Percentiles rank a stretch among this genome's conserved stretches.
Evolutionary conservation across 2,797 vertebrate genomes (phyloP).

Genomic region (Ispidina lecontei): DNA sequence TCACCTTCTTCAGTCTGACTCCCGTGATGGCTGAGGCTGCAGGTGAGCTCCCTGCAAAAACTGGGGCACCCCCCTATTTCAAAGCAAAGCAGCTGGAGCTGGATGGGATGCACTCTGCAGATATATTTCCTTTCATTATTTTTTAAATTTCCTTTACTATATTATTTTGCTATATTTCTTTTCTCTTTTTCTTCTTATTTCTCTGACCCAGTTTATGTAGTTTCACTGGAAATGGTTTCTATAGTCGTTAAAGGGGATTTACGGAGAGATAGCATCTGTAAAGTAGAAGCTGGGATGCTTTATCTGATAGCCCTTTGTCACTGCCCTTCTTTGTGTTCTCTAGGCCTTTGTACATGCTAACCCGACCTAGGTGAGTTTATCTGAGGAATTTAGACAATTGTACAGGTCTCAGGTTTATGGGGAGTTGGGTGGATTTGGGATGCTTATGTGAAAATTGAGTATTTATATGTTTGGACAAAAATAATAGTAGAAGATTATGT

Average conservation of each 20-base stretch:
- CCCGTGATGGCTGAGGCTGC: background rate
- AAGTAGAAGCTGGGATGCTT: background rate
- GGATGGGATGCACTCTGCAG: background rate
- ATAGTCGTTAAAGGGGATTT: background rate
- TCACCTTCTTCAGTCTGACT: background rate
- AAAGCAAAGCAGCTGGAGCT: background rate
- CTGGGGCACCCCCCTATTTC: background rate
- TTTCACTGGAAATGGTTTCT: background rate
- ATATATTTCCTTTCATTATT: background rate
- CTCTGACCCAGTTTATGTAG: background rate
- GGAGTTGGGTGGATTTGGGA: background rate
- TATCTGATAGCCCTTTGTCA: background rate
- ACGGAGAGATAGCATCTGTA: background rate
- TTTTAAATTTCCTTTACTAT: background rate
- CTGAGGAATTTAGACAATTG: background rate
- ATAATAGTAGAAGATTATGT: background rate
- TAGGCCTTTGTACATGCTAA: background rate
- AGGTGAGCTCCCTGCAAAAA: constrained; percentile 9
- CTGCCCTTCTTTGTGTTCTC: background rate
- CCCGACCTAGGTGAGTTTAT: background rate
- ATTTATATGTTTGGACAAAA: background rate
- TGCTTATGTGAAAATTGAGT: background rate
- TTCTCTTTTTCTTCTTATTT: background rate
- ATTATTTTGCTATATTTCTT: background rate
- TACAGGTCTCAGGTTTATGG: background rate